Percentiles rank a stretch among this genome's conserved stretches.
phyloP scores from a whole-genome alignment of 2,888 invertebrate species.

The Campaea margaritaria region DNA sequence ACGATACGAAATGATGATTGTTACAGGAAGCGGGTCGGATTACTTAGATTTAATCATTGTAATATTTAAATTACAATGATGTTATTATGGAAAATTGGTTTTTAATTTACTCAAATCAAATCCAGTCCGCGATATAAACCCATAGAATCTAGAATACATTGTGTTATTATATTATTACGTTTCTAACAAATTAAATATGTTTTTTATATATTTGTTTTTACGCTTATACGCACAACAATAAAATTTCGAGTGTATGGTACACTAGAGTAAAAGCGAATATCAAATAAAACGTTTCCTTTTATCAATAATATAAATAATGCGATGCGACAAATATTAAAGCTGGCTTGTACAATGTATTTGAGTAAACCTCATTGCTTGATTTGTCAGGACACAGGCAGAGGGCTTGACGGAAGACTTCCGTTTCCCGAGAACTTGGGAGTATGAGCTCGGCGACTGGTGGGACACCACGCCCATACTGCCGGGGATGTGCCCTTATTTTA shows the following conservation, averaged over 20 bases:
- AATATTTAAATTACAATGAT: neutral
- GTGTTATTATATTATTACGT: too few relatives aligned
- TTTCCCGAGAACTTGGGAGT: conserved; percentile 61
- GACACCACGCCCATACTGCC: conserved; percentile 65
- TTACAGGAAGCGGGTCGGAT: neutral
- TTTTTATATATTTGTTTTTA: too few relatives aligned
- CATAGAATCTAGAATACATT: too few relatives aligned
- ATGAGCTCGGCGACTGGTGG: conserved; percentile 80
- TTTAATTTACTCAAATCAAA: neutral
- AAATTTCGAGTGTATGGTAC: too few relatives aligned
- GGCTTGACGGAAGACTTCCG: conserved; percentile 28
- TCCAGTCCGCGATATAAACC: neutral
- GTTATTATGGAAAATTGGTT: neutral
- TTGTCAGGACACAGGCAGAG: conserved; percentile 36
- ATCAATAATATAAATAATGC: too few relatives aligned
- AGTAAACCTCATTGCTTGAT: neutral
- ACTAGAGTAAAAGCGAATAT: too few relatives aligned
- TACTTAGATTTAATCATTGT: neutral
- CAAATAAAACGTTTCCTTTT: too few relatives aligned
- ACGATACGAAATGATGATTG: too few relatives aligned
- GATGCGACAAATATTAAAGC: neutral
- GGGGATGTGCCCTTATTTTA: conserved; percentile 61
- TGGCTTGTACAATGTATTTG: neutral
- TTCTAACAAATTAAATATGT: too few relatives aligned
- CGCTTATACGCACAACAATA: too few relatives aligned